Percentiles rank a stretch among this genome's conserved stretches.
Evolutionary conservation across 1,140 invertebrate species (phyloP).

Genomic region (Orussus abietinus): DNA sequence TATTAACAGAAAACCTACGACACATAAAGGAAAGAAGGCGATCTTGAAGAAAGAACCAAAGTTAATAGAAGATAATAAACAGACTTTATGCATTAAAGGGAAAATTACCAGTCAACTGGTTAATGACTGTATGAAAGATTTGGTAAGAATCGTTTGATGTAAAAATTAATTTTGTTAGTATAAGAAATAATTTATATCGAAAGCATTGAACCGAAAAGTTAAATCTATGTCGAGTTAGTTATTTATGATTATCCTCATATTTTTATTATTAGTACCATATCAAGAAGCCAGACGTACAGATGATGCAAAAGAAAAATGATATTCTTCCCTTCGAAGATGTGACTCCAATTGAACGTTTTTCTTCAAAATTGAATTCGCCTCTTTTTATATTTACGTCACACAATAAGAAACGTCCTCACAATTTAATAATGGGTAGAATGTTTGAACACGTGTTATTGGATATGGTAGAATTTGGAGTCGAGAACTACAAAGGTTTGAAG

Average conservation of each 20-base stretch:
- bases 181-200: too few relatives aligned
- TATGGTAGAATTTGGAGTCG: conserved; percentile 93
- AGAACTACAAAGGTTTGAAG: conserved; percentile 72
- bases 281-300: conserved; percentile 80
- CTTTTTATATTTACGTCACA: conserved; percentile 89
- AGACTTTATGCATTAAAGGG: conserved; percentile 81
- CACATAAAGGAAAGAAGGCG: conserved; percentile 81
- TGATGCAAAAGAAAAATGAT: conserved; percentile 78
- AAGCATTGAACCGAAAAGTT: too few relatives aligned
- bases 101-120: conserved; percentile 75
- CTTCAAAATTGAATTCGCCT: conserved; percentile 81
- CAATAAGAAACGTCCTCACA: conserved; percentile 92
- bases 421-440: conserved; percentile 83
- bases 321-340: conserved; percentile 84
- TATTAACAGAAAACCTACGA: conserved; percentile 76
- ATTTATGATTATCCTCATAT: conserved; percentile 20
- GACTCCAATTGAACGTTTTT: conserved; percentile 77
- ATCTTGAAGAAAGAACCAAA: conserved; percentile 81
- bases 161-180: conserved; percentile 3
- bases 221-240: too few relatives aligned
- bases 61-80: conserved; percentile 84
- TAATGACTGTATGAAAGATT: conserved; percentile 78
- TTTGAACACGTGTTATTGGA: conserved; percentile 89
- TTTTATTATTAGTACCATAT: conserved; percentile 62
- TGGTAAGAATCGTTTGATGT: conserved; percentile 57